Percentiles rank a stretch among this genome's conserved stretches.
These are phyloP conservation scores for Cheumatopsyche charites DNA, from an alignment of 1,140 invertebrate genomes.

Conservation along the genomic window DNA sequence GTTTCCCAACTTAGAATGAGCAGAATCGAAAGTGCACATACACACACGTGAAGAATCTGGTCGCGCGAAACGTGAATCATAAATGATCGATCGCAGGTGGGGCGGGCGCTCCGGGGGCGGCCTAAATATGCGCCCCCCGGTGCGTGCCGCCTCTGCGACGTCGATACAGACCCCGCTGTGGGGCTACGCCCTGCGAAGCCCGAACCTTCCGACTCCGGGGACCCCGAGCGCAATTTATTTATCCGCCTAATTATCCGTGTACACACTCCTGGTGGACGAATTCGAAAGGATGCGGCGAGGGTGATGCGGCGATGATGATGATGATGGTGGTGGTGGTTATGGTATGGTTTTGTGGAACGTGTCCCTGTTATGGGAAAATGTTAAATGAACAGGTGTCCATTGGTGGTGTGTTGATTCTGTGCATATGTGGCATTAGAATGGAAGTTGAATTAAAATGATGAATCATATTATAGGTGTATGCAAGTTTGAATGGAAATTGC, in stretches of 20 bases:
- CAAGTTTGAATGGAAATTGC: no score
- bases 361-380: background rate
- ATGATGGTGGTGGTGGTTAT: background rate
- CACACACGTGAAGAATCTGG: background rate
- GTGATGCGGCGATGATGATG: background rate
- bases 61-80: conserved; percentile 13
- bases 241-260: no score
- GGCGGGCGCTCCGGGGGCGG: conserved; percentile 22
- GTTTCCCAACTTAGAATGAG: no score
- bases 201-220: no score
- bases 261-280: no score
- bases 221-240: no score
- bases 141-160: conserved; percentile 23
- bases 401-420: background rate
- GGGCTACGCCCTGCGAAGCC: background rate
- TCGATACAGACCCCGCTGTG: conserved; percentile 21
- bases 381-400: conserved; percentile 9
- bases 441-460: no score
- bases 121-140: conserved; percentile 30
- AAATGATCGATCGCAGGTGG: conserved; percentile 27
- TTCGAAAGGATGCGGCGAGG: background rate
- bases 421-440: no score
- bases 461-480: no score
- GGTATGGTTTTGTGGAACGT: no score
- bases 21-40: no score